These are phyloP conservation scores for Phasia obesa DNA, from an alignment of 2,888 invertebrate genomes.

Conservation along the genomic window DNA sequence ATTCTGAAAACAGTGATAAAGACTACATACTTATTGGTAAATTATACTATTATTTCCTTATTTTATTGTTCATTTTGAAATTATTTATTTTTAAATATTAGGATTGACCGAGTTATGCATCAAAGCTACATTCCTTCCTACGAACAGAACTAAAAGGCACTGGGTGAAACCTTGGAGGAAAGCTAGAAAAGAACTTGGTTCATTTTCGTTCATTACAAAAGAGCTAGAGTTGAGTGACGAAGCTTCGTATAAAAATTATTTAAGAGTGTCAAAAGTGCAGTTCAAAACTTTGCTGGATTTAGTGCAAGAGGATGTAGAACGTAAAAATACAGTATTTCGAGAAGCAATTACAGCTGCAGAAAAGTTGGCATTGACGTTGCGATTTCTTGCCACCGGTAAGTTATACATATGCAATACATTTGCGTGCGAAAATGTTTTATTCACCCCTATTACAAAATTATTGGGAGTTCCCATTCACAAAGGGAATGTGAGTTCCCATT, in stretches of 20 bases:
- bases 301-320: conserved; percentile 28
- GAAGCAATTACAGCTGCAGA: conserved; percentile 20
- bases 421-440: no score
- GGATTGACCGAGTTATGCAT: neutral
- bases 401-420: no score
- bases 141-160: neutral
- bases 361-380: neutral
- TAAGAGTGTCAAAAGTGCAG: neutral
- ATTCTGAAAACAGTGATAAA: conserved; percentile 11
- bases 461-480: no score
- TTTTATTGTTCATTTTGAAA: neutral
- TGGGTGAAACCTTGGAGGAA: conserved; percentile 3
- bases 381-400: conserved; percentile 26
- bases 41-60: no score
- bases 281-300: conserved; percentile 17
- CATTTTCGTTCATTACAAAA: conserved; percentile 2
- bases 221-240: conserved; percentile 1
- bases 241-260: neutral
- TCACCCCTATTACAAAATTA: no score
- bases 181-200: neutral
- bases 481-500: no score
- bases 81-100: no score
- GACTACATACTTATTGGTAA: conserved; percentile 3
- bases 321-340: neutral
- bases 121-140: neutral